phyloP scores from a whole-genome alignment of 2,113 vertebrate species.

The Oophaga pumilio region DNA sequence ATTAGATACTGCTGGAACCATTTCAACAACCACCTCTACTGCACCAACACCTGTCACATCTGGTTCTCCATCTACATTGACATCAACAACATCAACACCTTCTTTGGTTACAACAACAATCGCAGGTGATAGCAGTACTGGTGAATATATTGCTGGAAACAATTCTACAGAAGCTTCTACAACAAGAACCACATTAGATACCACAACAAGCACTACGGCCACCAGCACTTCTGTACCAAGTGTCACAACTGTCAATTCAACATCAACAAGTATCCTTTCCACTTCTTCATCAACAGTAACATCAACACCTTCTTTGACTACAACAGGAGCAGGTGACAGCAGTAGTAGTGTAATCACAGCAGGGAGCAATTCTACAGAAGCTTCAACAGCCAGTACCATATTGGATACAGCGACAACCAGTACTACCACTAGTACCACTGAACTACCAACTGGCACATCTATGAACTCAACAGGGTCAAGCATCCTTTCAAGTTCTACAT shows the following conservation, averaged over 20 bases:
- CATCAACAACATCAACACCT: neutral
- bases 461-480: neutral
- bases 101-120: neutral
- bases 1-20: too few relatives aligned
- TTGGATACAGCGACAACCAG: neutral
- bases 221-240: neutral
- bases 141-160: too few relatives aligned
- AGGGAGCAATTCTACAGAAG: neutral
- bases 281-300: neutral
- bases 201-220: neutral
- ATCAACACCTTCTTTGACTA: neutral
- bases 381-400: neutral
- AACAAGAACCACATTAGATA: neutral
- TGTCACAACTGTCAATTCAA: neutral
- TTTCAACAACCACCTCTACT: neutral
- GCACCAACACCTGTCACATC: too few relatives aligned
- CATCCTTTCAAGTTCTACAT: neutral
- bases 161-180: neutral
- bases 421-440: neutral
- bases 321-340: neutral
- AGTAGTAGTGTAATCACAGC: neutral
- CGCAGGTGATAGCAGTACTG: neutral
- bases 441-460: neutral
- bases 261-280: neutral
- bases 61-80: too few relatives aligned